A percentile compares a stretch with the other conserved stretches of the same genome.
phyloP scores from a whole-genome alignment of 2,888 invertebrate genomes.

The Perizoma flavofasciatum region DNA sequence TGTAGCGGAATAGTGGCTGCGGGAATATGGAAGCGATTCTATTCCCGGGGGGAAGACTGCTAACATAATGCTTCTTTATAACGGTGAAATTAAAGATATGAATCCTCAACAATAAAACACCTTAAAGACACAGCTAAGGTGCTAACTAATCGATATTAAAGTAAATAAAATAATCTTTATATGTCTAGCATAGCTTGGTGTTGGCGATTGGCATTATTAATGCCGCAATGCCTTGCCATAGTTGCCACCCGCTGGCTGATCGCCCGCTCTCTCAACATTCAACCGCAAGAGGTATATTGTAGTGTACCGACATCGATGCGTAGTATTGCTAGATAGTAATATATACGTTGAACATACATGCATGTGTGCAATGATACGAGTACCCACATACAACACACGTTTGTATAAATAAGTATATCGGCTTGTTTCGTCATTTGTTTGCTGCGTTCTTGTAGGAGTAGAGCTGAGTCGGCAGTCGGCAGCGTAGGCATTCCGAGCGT shows the following conservation, averaged over 20 bases:
- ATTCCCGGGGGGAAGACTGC: no score
- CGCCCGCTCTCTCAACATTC: slow-evolving; percentile 29
- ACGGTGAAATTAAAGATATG: no score
- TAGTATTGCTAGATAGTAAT: slow-evolving; percentile 7
- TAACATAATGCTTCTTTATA: no score
- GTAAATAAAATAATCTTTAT: slow-evolving; percentile 4
- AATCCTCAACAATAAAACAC: no score
- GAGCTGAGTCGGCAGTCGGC: slow-evolving; percentile 55
- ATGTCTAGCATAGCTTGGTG: slow-evolving; percentile 18
- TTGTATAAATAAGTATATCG: slow-evolving; percentile 39
- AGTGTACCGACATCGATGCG: slow-evolving; percentile 24
- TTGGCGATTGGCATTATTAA: slow-evolving; percentile 11
- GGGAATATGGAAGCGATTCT: neutral
- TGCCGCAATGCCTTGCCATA: slow-evolving; percentile 16
- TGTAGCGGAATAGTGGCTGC: slow-evolving; percentile 7
- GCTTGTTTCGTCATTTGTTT: slow-evolving; percentile 56
- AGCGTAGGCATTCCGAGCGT: slow-evolving; percentile 71
- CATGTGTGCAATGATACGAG: slow-evolving; percentile 28
- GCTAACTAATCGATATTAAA: neutral
- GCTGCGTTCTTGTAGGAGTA: slow-evolving; percentile 59
- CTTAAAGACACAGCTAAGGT: neutral
- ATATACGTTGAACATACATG: slow-evolving; percentile 9
- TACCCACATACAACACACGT: slow-evolving; percentile 28
- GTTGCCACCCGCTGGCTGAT: slow-evolving; percentile 28
- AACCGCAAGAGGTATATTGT: slow-evolving; percentile 30